These are phyloP conservation scores for Megaceryle maxima DNA, from an alignment of 2,113 vertebrate species.

Conservation along the genomic window DNA sequence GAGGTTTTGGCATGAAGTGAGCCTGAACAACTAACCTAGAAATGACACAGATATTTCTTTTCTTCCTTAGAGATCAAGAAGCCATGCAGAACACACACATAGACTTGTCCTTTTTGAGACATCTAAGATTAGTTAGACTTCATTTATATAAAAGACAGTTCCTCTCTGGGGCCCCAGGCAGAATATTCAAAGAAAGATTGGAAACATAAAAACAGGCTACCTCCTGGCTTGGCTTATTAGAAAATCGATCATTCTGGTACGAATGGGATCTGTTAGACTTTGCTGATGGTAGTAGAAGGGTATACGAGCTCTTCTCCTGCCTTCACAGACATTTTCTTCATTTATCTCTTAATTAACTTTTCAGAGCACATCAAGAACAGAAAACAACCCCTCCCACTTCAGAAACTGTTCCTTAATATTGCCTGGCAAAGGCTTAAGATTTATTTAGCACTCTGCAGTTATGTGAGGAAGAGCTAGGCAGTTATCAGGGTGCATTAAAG, in stretches of 20 bases:
- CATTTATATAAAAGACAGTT: not conserved
- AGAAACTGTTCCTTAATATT: not conserved
- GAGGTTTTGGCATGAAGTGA: not conserved
- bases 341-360: slow-evolving; percentile 12
- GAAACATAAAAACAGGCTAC: slow-evolving; percentile 8
- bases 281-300: not conserved
- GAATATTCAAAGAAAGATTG: slow-evolving; percentile 20
- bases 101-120: not conserved
- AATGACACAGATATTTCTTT: not conserved
- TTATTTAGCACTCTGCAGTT: not conserved
- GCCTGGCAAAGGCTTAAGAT: not conserved
- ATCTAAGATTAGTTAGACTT: not conserved
- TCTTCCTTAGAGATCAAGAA: not conserved
- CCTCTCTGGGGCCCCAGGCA: not conserved
- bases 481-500: not conserved
- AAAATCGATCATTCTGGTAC: slow-evolving; percentile 12
- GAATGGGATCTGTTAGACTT: not conserved
- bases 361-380: not conserved
- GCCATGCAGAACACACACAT: not conserved
- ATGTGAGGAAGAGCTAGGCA: not conserved
- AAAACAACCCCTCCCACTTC: not conserved
- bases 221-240: slow-evolving; percentile 2
- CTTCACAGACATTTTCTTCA: not conserved
- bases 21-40: not conserved
- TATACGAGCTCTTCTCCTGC: not conserved